Percentiles rank a stretch among this genome's conserved stretches.
Evolutionary conservation across 2,797 vertebrate genomes (phyloP).

Genomic region (Gymnocypris eckloni): DNA sequence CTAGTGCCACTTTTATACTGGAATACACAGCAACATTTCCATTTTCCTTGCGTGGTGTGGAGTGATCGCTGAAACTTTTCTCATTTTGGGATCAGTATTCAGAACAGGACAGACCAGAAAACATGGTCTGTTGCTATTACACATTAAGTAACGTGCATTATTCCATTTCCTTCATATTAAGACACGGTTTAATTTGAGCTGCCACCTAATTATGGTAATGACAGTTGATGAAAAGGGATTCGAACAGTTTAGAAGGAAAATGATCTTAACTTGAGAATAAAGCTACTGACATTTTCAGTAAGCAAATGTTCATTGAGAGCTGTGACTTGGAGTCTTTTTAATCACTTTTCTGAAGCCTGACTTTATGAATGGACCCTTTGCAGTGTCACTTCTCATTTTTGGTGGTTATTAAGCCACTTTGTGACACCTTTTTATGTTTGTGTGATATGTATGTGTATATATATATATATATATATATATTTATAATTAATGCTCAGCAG

Average conservation of each 20-base stretch:
- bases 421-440: not conserved
- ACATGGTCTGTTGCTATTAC: not conserved
- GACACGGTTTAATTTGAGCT: not conserved
- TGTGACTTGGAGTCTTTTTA: not conserved
- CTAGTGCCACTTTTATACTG: not conserved
- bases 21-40: not conserved
- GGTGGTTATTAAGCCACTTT: not conserved
- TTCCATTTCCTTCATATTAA: not conserved
- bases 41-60: not conserved
- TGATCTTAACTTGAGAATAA: not conserved
- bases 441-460: too few relatives aligned
- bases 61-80: not conserved
- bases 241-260: not conserved
- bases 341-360: not conserved
- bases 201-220: not conserved
- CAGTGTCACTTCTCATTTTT: not conserved
- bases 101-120: not conserved
- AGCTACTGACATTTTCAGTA: not conserved
- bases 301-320: not conserved
- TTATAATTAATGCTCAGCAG: not conserved
- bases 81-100: not conserved
- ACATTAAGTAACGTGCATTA: not conserved
- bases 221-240: not conserved
- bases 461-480: too few relatives aligned
- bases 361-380: not conserved